Evolutionary conservation across 1,140 invertebrate species (phyloP).

Genomic region (Stegodyphus dumicola): DNA sequence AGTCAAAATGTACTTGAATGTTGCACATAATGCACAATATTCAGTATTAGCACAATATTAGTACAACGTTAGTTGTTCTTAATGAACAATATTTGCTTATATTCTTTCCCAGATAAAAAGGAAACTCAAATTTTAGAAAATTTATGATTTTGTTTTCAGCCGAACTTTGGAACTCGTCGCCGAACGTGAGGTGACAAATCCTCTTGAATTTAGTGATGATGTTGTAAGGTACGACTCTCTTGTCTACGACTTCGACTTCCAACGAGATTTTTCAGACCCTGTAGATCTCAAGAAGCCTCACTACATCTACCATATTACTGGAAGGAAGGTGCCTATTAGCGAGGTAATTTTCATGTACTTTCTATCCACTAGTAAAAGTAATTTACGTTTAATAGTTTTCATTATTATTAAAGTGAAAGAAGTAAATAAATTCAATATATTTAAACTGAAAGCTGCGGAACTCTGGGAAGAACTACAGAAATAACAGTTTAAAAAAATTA

Average conservation of each 20-base stretch:
- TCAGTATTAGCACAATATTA: too few relatives aligned
- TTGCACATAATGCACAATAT: background rate
- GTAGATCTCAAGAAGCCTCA: conserved; percentile 52
- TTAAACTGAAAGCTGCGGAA: too few relatives aligned
- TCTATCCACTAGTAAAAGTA: too few relatives aligned
- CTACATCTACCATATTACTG: conserved; percentile 27
- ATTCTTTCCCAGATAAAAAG: background rate
- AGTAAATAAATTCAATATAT: too few relatives aligned
- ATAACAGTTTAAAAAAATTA: too few relatives aligned
- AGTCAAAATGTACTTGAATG: background rate
- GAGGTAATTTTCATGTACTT: conserved; percentile 10
- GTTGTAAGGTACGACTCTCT: conserved; percentile 13
- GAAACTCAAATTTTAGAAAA: background rate
- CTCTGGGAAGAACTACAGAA: too few relatives aligned
- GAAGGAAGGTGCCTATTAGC: conserved; percentile 31
- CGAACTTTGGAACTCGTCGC: conserved; percentile 23
- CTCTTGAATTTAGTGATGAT: background rate
- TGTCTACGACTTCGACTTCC: conserved; percentile 23
- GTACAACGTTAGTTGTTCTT: too few relatives aligned
- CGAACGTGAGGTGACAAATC: conserved; percentile 6
- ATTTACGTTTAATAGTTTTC: too few relatives aligned
- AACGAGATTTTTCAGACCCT: conserved; percentile 20
- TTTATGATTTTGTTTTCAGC: background rate
- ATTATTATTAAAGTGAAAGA: too few relatives aligned
- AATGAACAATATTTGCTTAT: too few relatives aligned